Base-by-base conservation (phyloP, 2,888 invertebrate genomes). In the Drosophila lutescens region DNA sequence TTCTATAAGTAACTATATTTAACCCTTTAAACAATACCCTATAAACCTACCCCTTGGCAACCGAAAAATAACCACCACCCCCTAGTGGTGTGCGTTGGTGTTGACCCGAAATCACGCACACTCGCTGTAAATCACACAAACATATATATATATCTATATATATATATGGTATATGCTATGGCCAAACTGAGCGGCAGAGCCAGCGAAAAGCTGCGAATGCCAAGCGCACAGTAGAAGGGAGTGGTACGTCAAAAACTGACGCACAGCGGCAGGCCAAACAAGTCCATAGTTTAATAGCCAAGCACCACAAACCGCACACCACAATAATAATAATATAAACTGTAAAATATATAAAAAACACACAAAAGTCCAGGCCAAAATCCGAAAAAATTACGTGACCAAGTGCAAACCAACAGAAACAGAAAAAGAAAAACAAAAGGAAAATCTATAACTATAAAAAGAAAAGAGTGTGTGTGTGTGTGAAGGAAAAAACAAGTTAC, bases 181-280 rank as follows among this genome's bases (percentile, higher is more conserved):
- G 40, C 59, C 59, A 47, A 63, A 63, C 17, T 77, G 72, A 79
- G 83, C 78, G 76, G 79, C 68, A 72, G 69, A 55, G 62, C 69
- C 76, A 63, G 56, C 71, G 50, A 74, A 79, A 79, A 79, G 78
- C 86, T 77, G 80, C 75, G 82, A 78, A 82, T 53, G 79, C 85
- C 71, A 79, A 80, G 79, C 82, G 81, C 85, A 73, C 69, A 78
- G 91, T 91, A 91, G 92, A 91, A 93, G 92, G 90, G 93, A 93
- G 91, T 91, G 93, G 88, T 92, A 92, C 88, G 91, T 91, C 90
- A 91, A 91, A 91, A 88, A 90, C 91, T 92, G 92, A 92, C 92
- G 92, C 92, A 92, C 92, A 91, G 91, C 89, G 90, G 91, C 87
- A 89, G 86, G 84, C 66, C 67, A 89, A 77, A 87, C 73, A 69